Percentiles rank a stretch among this genome's conserved stretches.
Evolutionary conservation across 1,140 invertebrate species (phyloP).

Genomic region (Meloidogyne chitwoodi): DNA sequence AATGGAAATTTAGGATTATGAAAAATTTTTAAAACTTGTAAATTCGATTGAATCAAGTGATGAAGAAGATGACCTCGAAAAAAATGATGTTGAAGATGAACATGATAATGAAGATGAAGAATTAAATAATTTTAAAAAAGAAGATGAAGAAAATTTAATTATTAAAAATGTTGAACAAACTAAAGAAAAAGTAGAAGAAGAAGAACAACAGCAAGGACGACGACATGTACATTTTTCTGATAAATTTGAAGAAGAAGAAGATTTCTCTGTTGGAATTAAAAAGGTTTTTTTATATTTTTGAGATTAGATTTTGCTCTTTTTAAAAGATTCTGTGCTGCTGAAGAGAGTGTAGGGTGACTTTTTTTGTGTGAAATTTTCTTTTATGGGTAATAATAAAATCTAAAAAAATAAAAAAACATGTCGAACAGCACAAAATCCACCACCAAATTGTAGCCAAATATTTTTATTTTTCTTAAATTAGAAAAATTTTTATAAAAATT

Average conservation of each 20-base stretch:
- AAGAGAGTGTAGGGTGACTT: too few species aligned
- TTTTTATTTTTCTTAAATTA: too few species aligned
- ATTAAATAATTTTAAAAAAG: background rate
- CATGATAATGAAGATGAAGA: slow-evolving; percentile 23
- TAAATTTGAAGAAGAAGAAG: background rate
- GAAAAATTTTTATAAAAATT: too few species aligned
- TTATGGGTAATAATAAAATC: too few species aligned
- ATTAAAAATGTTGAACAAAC: background rate
- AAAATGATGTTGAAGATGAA: background rate
- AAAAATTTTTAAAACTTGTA: background rate
- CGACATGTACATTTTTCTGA: background rate
- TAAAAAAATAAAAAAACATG: too few species aligned
- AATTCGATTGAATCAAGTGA: background rate
- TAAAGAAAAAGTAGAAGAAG: too few species aligned
- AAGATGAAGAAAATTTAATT: background rate
- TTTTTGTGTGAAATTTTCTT: too few species aligned
- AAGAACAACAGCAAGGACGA: too few species aligned
- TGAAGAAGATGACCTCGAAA: slow-evolving; percentile 12
- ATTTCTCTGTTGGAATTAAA: background rate
- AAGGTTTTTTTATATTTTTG: background rate
- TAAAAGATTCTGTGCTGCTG: too few species aligned
- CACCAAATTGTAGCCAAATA: too few species aligned
- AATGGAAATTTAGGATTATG: background rate
- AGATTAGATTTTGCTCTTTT: too few species aligned
- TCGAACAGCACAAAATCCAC: too few species aligned